Evolutionary conservation across 1,140 invertebrate genomes (phyloP), one percentile per base, ranked within the genome.

Genomic region (Lepidurus packardi): DNA sequence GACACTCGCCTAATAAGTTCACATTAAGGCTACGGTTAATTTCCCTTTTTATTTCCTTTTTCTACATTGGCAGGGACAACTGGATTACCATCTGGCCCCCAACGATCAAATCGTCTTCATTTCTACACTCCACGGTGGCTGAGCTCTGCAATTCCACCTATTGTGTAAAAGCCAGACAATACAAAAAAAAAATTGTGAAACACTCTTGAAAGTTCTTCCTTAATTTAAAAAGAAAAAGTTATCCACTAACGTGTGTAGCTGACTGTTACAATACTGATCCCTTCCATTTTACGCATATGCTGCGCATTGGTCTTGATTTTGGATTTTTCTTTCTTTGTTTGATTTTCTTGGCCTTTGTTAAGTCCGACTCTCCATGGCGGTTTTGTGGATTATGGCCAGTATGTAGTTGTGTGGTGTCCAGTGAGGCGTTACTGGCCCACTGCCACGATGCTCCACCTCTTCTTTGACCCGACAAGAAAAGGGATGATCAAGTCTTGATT

Each of bases 101-200:
- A 86, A 87, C 47, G 91, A 92, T 84, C 88, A 82, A 65, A 85
- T 92, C 78, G 84, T 89, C 42, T 92, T 92, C 81, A 92, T 92
- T 80, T 92, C 91, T 24, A 92, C 91, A 3, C 84, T 92, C 79
- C 91, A 92, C 83, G 91, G 91, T 41, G 91, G 91, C 78, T 92
- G 86, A 86, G 53, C 2, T 65, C 13, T n/a, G 53, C 21, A 65
- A 65, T 21, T 21, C n/a, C 21, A 13, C 21, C 16, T 21, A 21
- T 65, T 13, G 1, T 65, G 53, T 65, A 65, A 65, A 65, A 65
- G 53, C 10, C 10, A 65, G 13, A 65, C 16, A 65, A 65, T n/a
- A 65, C 16, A 7, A 3, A 16, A 7, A 3, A 16, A 65, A 65
- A 13, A 65, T 16, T 65, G 53, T 65, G 53, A 65, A 65, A 65